Base-by-base conservation (phyloP, 2,888 invertebrate species). In the Oxycera nigricornis region DNA sequence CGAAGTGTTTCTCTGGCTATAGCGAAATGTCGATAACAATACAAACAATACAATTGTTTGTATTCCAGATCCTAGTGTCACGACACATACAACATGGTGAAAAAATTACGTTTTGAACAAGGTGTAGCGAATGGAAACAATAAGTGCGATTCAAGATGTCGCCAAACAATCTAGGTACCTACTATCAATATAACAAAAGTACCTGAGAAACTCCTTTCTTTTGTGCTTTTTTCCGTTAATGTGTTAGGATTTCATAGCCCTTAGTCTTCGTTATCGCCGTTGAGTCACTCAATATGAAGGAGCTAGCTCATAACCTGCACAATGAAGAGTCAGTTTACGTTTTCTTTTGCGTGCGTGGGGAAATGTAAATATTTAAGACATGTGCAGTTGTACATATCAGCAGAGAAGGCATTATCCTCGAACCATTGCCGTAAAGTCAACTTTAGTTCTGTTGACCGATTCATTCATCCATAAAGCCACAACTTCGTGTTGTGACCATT, bases 281-380 rank as follows among this genome's bases (percentile, higher is more conserved):
- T 28, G 3, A n/a, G n/a, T n/a, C n/a, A n/a, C n/a, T n/a, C n/a
- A n/a, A n/a, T n/a, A n/a, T n/a, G 57, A 28, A 11, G 7, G 28
- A 59, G 17, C 55, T 59, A 28, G 28, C 14, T 59, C 57, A 59
- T 28, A 22, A 24, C 24, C 7, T 22, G 28, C 26, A 9, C 26
- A 11, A 22, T 55, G 55, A 20, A 9, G 26, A 22, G 6, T 35
- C 35, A 28, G 4, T 59, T 28, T 59, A 11, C 20, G 1, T 59
- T 14, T 28, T 59, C 57, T 59, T 28, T 28, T 59, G 14, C 28
- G 9, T 59, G 11, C 26, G 28, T 59, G 26, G 17, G 28, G 57
- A 59, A 59, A 28, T 2, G 57, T 59, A 59, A 59, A 59, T 59
- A 59, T 59, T 59, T 26, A 2, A 26, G 26, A 59, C 14, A 28